phyloP scores from a whole-genome alignment of 64 coral and sea anemone genomes.

The Montipora cactus region DNA sequence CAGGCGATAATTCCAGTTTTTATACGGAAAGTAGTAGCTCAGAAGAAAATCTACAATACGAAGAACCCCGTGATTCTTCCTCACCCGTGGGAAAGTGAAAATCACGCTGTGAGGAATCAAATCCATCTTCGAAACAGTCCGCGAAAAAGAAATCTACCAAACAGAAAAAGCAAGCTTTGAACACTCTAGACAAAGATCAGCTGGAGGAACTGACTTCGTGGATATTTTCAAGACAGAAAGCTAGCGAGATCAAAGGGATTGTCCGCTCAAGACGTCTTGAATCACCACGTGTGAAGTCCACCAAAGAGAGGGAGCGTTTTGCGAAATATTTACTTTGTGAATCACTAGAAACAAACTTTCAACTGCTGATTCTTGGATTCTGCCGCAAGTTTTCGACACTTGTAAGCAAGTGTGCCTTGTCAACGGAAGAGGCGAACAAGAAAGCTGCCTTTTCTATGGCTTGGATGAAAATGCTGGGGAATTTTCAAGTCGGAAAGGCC shows the following conservation, averaged over 20 bases:
- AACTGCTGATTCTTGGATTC: slow-evolving; percentile 19
- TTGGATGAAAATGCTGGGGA: slow-evolving; percentile 54
- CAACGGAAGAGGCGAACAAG: slow-evolving; percentile 11
- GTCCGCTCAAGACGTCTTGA: background rate
- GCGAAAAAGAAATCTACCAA: background rate
- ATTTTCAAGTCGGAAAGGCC: slow-evolving; percentile 17
- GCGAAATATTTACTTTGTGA: slow-evolving; percentile 26
- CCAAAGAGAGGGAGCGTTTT: slow-evolving; percentile 6
- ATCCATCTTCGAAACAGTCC: background rate
- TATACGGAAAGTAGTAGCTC: no score
- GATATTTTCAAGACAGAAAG: background rate
- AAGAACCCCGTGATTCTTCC: no score
- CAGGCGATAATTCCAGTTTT: background rate
- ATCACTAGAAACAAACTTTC: slow-evolving; percentile 16
- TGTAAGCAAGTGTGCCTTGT: background rate
- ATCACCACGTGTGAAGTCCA: background rate
- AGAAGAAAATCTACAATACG: no score
- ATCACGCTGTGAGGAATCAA: background rate
- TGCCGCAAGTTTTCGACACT: slow-evolving; percentile 56
- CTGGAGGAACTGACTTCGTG: background rate
- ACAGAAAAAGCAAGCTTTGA: no score
- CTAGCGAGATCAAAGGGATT: background rate
- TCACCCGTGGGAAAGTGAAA: no score
- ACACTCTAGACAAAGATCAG: background rate
- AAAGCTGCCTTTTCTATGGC: slow-evolving; percentile 40